These are phyloP conservation scores for Drosophila pandora DNA, from an alignment of 1,140 invertebrate genomes.

Conservation along the genomic window DNA sequence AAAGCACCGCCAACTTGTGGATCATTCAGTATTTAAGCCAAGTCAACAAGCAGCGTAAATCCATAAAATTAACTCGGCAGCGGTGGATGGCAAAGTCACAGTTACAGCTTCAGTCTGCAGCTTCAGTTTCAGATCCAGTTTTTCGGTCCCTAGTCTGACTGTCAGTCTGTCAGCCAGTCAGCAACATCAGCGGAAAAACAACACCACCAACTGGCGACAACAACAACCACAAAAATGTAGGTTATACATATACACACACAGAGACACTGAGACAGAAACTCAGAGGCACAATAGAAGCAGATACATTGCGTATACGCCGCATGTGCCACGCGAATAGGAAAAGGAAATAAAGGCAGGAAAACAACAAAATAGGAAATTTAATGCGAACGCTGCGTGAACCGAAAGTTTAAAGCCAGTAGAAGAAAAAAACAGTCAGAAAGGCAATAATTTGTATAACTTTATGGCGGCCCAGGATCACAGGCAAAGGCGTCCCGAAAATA, in stretches of 20 bases:
- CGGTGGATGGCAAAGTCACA: conserved; percentile 37
- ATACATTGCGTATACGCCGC: conserved; percentile 63
- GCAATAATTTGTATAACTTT: conserved; percentile 57
- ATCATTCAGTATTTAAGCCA: conserved; percentile 58
- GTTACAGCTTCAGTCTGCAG: conserved; percentile 5
- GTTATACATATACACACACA: conserved; percentile 41
- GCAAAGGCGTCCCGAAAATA: conserved; percentile 2
- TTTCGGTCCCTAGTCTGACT: conserved; percentile 13
- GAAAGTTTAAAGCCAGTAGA: conserved; percentile 56
- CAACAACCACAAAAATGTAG: conserved; percentile 55
- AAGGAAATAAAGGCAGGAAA: conserved; percentile 43
- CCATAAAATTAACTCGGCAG: conserved; percentile 49
- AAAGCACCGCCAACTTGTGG: conserved; percentile 51
- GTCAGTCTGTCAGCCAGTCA: conserved; percentile 41
- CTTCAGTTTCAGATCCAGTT: conserved; percentile 17
- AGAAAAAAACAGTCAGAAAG: conserved; percentile 26
- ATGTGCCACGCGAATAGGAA: conserved; percentile 31
- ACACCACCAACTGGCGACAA: conserved; percentile 1
- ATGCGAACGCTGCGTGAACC: conserved; percentile 47
- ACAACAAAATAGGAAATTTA: conserved; percentile 63
- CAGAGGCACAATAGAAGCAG: conserved; percentile 29
- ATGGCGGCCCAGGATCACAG: conserved; percentile 31
- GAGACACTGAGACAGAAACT: conserved; percentile 12
- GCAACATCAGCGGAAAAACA: conserved; percentile 31
- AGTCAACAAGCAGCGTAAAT: conserved; percentile 57